A percentile compares a stretch with the other conserved stretches of the same genome.
Evolutionary conservation across 1,140 invertebrate species (phyloP).

Genomic region (Eueides isabella): DNA sequence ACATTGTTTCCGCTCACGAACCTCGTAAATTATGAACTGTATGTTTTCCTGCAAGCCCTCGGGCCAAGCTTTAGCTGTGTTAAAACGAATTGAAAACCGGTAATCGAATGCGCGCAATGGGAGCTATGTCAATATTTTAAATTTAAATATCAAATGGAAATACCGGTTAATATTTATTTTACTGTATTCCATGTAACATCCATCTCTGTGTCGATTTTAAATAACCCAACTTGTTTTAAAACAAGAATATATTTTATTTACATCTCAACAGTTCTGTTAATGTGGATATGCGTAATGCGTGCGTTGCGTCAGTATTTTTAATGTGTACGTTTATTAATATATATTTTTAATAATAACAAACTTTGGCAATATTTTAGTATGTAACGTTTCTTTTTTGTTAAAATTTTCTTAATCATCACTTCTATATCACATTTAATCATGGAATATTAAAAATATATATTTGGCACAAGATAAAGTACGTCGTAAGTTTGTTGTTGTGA

Average conservation of each 20-base stretch:
- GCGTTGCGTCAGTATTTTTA: background rate
- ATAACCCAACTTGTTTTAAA: constrained; percentile 58
- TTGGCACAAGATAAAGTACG: constrained; percentile 37
- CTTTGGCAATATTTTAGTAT: too few relatives aligned
- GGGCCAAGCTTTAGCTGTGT: constrained; percentile 69
- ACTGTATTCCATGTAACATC: constrained; percentile 55
- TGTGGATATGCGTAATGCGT: background rate
- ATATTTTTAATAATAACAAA: too few relatives aligned
- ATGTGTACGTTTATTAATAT: too few relatives aligned
- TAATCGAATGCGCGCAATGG: constrained; percentile 78
- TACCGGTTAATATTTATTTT: constrained; percentile 67
- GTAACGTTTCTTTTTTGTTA: too few relatives aligned
- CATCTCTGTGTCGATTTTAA: constrained; percentile 59
- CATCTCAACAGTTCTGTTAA: constrained; percentile 25
- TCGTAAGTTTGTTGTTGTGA: constrained; percentile 41
- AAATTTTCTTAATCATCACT: background rate
- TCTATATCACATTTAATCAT: background rate
- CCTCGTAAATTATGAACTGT: constrained; percentile 79
- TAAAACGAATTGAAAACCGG: constrained; percentile 80
- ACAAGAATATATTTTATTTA: constrained; percentile 56
- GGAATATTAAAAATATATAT: constrained; percentile 30
- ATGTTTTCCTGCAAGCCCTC: constrained; percentile 72
- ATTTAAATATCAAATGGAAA: constrained; percentile 76
- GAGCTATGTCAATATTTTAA: constrained; percentile 79
- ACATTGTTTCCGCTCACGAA: constrained; percentile 74